A percentile compares a stretch with the other conserved stretches of the same genome.
These are phyloP conservation scores for Lasioglossum zephyrum DNA, from an alignment of 2,888 invertebrate genomes.

Conservation along the genomic window DNA sequence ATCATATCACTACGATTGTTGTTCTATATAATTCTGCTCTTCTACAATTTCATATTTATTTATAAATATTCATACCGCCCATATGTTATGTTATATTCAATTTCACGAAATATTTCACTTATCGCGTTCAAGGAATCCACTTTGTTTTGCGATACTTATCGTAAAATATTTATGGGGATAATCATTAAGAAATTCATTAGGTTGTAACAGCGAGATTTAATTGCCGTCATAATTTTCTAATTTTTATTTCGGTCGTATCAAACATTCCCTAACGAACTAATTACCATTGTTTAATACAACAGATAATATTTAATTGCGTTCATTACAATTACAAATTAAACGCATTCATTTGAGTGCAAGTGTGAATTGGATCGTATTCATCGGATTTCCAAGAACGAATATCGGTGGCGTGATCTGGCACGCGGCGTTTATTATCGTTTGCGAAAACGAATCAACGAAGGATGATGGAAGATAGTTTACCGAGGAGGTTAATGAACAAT, in stretches of 20 bases:
- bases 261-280: not conserved
- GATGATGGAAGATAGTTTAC: conserved; percentile 70
- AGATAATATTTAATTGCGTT: not conserved
- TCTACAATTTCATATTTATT: not conserved
- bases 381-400: conserved; percentile 41
- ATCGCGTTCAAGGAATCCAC: not conserved
- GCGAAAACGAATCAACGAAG: conserved; percentile 62
- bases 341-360: not conserved
- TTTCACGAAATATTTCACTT: not conserved
- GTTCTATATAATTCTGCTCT: not conserved
- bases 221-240: not conserved
- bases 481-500: conserved; percentile 68
- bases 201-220: not conserved
- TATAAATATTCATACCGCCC: not conserved
- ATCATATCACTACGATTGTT: not conserved
- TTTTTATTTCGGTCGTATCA: not conserved
- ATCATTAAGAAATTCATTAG: not conserved
- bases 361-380: not conserved
- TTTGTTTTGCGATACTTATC: not conserved
- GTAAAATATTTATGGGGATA: not conserved
- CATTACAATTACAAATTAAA: conserved; percentile 25
- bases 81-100: not conserved
- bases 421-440: conserved; percentile 68
- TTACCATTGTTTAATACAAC: not conserved
- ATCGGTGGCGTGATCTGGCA: conserved; percentile 45